These are phyloP conservation scores for Aphelocoma californica DNA, from an alignment of 2,797 vertebrate species.

Conservation along the genomic window DNA sequence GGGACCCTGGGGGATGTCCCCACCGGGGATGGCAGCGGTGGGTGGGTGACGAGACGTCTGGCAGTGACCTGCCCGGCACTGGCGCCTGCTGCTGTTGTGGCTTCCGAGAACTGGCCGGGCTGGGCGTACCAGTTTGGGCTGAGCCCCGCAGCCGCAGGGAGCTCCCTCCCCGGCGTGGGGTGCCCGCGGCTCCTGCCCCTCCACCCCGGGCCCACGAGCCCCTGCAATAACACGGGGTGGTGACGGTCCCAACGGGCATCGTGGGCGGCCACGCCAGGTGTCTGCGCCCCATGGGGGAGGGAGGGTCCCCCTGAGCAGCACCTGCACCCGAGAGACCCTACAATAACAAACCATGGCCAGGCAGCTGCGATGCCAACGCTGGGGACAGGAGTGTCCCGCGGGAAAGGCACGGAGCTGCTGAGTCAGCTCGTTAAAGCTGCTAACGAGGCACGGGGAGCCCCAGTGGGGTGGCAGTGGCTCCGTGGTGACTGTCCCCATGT, in stretches of 20 bases:
- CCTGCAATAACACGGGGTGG: neutral
- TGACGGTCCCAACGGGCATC: accelerated
- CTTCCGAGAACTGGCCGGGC: neutral
- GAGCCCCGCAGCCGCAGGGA: neutral
- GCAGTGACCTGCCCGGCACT: neutral
- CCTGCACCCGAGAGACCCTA: neutral
- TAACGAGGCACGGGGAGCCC: neutral
- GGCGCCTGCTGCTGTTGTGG: neutral
- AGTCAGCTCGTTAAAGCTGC: neutral
- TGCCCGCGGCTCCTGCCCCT: neutral
- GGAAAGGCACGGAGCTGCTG: neutral
- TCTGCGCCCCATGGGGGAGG: neutral
- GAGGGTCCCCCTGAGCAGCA: neutral
- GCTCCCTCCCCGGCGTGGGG: neutral
- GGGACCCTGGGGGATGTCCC: neutral
- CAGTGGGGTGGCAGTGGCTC: neutral
- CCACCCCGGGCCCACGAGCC: accelerated
- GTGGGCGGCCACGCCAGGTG: accelerated
- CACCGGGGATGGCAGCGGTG: neutral
- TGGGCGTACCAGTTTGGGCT: slow-evolving; percentile 41
- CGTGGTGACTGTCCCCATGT: neutral
- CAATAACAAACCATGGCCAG: neutral
- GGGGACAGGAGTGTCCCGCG: neutral
- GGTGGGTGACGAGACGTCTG: neutral
- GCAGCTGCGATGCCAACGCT: neutral